phyloP scores from a whole-genome alignment of 1,140 invertebrate species.

The Drosophila mayri region DNA sequence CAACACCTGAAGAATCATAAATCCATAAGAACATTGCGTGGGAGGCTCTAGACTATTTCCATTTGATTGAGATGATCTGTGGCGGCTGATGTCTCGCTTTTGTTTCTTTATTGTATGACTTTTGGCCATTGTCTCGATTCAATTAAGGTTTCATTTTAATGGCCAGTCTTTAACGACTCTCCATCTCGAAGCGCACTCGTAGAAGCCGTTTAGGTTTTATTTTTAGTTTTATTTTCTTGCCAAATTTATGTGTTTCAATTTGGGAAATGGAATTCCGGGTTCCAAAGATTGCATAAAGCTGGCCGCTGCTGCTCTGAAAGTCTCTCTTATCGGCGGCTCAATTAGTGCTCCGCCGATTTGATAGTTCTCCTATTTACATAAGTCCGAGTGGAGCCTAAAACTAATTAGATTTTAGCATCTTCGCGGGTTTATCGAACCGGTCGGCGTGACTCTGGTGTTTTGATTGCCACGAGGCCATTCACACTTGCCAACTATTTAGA shows the following conservation, averaged over 20 bases:
- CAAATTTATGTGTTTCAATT: constrained; percentile 72
- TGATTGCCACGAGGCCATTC: constrained; percentile 52
- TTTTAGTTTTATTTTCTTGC: constrained; percentile 38
- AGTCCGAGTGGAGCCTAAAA: constrained; percentile 48
- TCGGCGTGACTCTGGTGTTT: constrained; percentile 36
- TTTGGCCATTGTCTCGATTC: constrained; percentile 43
- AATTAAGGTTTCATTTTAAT: constrained; percentile 56
- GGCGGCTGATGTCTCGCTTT: constrained; percentile 6
- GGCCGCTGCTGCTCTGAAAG: not conserved
- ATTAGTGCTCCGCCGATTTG: constrained; percentile 52
- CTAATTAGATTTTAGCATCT: constrained; percentile 61
- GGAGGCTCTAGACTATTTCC: constrained; percentile 49
- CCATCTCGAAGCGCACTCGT: constrained; percentile 61
- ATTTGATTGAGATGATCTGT: constrained; percentile 55
- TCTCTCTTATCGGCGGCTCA: constrained; percentile 37
- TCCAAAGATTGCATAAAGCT: constrained; percentile 44
- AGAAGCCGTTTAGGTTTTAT: constrained; percentile 45
- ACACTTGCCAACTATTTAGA: constrained; percentile 63
- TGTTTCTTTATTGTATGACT: constrained; percentile 24
- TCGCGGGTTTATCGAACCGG: constrained; percentile 60
- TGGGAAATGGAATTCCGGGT: constrained; percentile 68
- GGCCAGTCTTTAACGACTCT: constrained; percentile 59
- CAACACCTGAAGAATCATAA: constrained; percentile 27
- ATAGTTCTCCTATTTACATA: constrained; percentile 61
- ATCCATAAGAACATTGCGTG: constrained; percentile 51